Conservation (phyloP, 2,113 vertebrate species). For the Lepisosteus osseus region DNA sequence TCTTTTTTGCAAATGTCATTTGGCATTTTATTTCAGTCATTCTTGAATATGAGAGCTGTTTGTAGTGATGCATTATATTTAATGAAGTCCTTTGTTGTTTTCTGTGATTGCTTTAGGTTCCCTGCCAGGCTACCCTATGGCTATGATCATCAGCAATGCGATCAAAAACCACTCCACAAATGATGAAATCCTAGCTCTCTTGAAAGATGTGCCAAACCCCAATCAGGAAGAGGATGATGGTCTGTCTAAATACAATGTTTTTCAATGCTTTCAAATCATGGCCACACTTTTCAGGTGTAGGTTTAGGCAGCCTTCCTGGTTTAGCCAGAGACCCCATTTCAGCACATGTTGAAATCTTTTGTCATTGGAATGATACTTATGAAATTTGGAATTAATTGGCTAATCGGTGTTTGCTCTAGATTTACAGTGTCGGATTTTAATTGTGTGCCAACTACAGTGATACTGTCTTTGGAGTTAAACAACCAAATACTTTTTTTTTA, state of each 20-base stretch:
- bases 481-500: too few species aligned
- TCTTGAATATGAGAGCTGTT: background rate
- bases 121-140: slow-evolving; percentile 82
- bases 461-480: too few species aligned
- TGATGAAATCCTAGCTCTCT: slow-evolving; percentile 86
- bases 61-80: background rate
- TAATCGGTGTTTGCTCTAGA: too few species aligned
- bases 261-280: too few species aligned
- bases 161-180: slow-evolving; percentile 94
- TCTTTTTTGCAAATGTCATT: background rate
- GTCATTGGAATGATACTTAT: too few species aligned
- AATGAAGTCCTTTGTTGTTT: slow-evolving; percentile 6
- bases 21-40: too few species aligned
- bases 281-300: background rate
- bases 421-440: too few species aligned
- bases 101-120: slow-evolving; percentile 60
- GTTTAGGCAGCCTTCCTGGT: background rate
- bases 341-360: too few species aligned
- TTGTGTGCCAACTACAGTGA: too few species aligned
- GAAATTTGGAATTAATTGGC: too few species aligned
- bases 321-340: background rate
- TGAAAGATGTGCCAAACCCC: slow-evolving; percentile 94
- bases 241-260: slow-evolving; percentile 28
- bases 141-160: slow-evolving; percentile 79
- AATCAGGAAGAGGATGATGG: slow-evolving; percentile 96